Conservation (phyloP, 2,888 invertebrate genomes). For the Tipula confusa region DNA sequence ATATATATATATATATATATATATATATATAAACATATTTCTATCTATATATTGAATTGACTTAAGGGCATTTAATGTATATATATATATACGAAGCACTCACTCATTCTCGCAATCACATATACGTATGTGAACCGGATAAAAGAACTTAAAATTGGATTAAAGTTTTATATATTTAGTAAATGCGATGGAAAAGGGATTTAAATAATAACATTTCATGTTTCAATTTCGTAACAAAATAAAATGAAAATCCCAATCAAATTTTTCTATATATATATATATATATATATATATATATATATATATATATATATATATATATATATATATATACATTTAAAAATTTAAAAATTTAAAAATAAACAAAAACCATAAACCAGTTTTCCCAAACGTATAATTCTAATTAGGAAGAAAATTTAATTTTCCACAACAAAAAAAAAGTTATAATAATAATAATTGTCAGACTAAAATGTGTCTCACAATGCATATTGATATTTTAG, state of each 20-base stretch:
- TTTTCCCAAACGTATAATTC: slow-evolving; percentile 16
- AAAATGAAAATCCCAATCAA: background rate
- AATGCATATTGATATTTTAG: background rate
- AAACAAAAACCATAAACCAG: slow-evolving; percentile 12
- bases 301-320: background rate
- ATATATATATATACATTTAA: background rate
- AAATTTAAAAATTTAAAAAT: too few relatives aligned
- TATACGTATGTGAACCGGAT: background rate
- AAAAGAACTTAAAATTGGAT: slow-evolving; percentile 3
- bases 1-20: too few relatives aligned
- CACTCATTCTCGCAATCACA: background rate
- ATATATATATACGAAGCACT: background rate
- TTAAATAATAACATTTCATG: slow-evolving; percentile 20
- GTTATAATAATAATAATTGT: too few relatives aligned
- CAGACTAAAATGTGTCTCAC: slow-evolving; percentile 1
- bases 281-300: background rate
- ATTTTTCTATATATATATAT: background rate
- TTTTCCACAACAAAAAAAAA: background rate
- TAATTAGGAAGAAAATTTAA: slow-evolving; percentile 25
- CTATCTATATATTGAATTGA: slow-evolving; percentile 21
- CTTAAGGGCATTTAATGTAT: background rate
- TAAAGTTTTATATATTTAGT: background rate
- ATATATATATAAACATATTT: too few relatives aligned
- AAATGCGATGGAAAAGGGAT: slow-evolving; percentile 25
- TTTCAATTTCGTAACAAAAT: background rate